Base-by-base conservation (phyloP, 2,888 invertebrate species). In the Caenorhabditis sp. region DNA sequence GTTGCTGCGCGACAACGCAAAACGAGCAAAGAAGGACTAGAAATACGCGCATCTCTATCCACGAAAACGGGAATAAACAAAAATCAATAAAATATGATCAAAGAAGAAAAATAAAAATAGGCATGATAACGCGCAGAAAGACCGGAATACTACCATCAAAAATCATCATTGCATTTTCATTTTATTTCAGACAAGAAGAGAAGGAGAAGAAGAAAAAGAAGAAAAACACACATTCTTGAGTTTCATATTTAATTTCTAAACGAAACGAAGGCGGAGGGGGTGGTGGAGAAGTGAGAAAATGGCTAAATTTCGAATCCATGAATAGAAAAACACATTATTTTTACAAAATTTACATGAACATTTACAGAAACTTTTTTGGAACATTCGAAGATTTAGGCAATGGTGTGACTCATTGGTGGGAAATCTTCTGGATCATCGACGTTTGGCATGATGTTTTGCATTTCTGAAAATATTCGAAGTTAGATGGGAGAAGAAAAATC, bases 391-490 rank as follows among this genome's bases (percentile, higher is more conserved):
- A 3, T 31, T 79, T 61, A 80, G 27, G 76, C 73, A 64, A 76
- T 81, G 31, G 68, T 68, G 52, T 84, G 83, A 63, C 71, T 81
- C 70, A 84, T 80, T 49, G 86, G 86, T 57, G 86, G 86, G 60
- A 84, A 86, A 52, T 86, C 84, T 52, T 79, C 81, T 8, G 77
- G 63, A 59, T 84, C 84, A 64, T 84, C 80, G 76, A 83, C 70
- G 54, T 84, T 83, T 36, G 79, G 79, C n/a, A 71, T 68, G 20
- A 43, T 23, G 66, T 74, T 25, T 4, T 50, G 20, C 7, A 7
- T 12, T 62, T 53, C 31, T 62, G 26, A 14, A 49, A 61, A 52
- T 7, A 50, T 61, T 14, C 10, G 17, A 61, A n/a, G 59, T 57
- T 69, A n/a, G n/a, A n/a, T n/a, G n/a, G n/a, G n/a, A n/a, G n/a